phyloP scores from a whole-genome alignment of 37 sponge, comb jelly and placozoan genomes.

The Dysidea cf. avara region DNA sequence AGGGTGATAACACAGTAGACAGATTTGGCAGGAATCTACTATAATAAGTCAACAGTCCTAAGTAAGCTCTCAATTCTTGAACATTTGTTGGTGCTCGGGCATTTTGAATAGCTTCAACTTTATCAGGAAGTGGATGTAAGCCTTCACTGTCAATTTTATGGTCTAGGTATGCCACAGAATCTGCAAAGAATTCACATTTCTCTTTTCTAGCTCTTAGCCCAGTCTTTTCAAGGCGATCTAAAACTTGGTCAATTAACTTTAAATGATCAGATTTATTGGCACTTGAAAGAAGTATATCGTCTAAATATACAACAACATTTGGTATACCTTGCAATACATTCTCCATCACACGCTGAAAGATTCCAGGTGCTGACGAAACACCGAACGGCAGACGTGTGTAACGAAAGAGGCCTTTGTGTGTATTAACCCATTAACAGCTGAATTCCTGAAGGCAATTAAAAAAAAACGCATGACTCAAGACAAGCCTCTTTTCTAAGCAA shows the following conservation, averaged over 20 bases:
- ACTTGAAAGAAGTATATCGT: constrained; percentile 37
- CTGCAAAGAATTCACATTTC: constrained; percentile 27
- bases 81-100: not conserved
- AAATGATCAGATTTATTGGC: constrained; percentile 11
- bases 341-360: constrained; percentile 38
- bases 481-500: no score
- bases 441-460: no score
- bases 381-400: constrained; percentile 30
- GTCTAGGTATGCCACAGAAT: constrained; percentile 18
- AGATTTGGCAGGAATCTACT: constrained; percentile 5
- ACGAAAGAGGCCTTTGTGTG: constrained; percentile 19
- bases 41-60: not conserved
- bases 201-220: not conserved
- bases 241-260: not conserved
- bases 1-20: constrained; percentile 8
- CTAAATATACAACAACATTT: constrained; percentile 22
- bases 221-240: not conserved
- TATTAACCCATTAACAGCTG: no score
- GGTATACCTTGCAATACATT: constrained; percentile 31
- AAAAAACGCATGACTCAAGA: no score
- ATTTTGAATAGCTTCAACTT: constrained; percentile 2
- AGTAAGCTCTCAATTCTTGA: not conserved
- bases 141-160: constrained; percentile 5
- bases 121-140: constrained; percentile 24
- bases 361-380: constrained; percentile 26